phyloP scores from a whole-genome alignment of 2,888 invertebrate genomes.

The Stomorhina lunata region DNA sequence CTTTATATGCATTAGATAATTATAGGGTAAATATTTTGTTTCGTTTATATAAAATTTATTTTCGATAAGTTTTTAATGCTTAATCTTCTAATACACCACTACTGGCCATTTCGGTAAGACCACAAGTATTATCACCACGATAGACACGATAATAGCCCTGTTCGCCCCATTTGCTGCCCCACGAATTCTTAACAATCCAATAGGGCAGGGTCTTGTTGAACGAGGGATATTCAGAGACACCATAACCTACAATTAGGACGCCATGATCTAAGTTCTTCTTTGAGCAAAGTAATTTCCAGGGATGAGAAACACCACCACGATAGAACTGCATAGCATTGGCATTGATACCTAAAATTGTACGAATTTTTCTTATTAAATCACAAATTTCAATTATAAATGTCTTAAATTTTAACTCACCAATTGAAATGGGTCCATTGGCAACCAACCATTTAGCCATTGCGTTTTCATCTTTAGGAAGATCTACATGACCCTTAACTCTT shows the following conservation, averaged over 20 bases:
- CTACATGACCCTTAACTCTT: conserved; percentile 87
- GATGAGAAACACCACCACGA: conserved; percentile 96
- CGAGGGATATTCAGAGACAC: conserved; percentile 87
- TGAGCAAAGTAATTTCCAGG: conserved; percentile 90
- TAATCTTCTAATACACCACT: conserved; percentile 85
- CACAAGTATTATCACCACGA: conserved; percentile 95
- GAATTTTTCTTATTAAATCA: not conserved
- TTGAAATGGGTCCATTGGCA: conserved; percentile 94
- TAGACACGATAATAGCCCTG: conserved; percentile 97
- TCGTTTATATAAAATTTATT: conserved; percentile 38
- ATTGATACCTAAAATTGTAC: conserved; percentile 84
- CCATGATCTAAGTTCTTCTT: conserved; percentile 92
- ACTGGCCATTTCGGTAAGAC: conserved; percentile 94
- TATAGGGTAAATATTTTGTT: no score
- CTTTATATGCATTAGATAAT: no score
- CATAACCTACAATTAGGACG: conserved; percentile 97
- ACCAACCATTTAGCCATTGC: conserved; percentile 95
- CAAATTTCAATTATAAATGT: not conserved
- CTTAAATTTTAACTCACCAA: conserved; percentile 82
- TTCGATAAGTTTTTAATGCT: conserved; percentile 25
- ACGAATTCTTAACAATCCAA: conserved; percentile 97
- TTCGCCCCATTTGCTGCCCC: conserved; percentile 95
- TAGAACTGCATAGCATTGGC: conserved; percentile 99
- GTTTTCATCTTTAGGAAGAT: conserved; percentile 90
- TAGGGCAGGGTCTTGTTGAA: conserved; percentile 91